phyloP scores from a whole-genome alignment of 2,888 invertebrate genomes.

The Cerastis rubricosa region DNA sequence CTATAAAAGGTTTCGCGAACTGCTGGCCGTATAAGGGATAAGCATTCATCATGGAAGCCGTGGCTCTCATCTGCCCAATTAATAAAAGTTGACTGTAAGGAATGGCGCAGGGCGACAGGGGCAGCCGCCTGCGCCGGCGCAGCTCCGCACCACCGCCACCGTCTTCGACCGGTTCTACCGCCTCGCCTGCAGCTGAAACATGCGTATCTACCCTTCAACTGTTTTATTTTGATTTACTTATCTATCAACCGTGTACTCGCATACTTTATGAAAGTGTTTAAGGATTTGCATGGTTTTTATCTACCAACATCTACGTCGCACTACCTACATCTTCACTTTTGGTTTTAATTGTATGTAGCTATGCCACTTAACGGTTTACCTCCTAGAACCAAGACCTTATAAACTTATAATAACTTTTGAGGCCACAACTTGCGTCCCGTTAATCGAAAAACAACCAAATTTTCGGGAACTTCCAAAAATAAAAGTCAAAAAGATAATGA shows the following conservation, averaged over 20 bases:
- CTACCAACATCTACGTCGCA: conserved; percentile 41
- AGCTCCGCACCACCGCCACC: conserved; percentile 56
- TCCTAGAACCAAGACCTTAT: background rate
- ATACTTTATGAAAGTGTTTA: conserved; percentile 75
- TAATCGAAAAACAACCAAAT: background rate
- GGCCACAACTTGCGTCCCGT: background rate
- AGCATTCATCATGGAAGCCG: conserved; percentile 89
- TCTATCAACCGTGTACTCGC: conserved; percentile 79
- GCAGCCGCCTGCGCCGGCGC: conserved; percentile 79
- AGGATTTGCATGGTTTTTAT: conserved; percentile 74
- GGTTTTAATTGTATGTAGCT: background rate
- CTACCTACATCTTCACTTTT: conserved; percentile 28
- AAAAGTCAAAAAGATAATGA: conserved; percentile 44
- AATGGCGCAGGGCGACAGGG: conserved; percentile 84
- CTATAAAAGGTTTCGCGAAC: conserved; percentile 91
- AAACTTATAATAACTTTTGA: background rate
- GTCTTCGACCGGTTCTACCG: conserved; percentile 83
- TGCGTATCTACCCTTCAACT: conserved; percentile 77
- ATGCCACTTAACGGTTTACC: background rate
- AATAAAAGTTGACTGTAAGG: conserved; percentile 90
- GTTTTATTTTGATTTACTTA: conserved; percentile 90
- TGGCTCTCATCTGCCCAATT: conserved; percentile 91
- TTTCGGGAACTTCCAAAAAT: conserved; percentile 33
- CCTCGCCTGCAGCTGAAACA: conserved; percentile 85
- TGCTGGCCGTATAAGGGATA: conserved; percentile 86